A percentile compares a stretch with the other conserved stretches of the same genome.
These are phyloP conservation scores for Mesoligia furuncula DNA, from an alignment of 2,888 invertebrate species.

Conservation along the genomic window DNA sequence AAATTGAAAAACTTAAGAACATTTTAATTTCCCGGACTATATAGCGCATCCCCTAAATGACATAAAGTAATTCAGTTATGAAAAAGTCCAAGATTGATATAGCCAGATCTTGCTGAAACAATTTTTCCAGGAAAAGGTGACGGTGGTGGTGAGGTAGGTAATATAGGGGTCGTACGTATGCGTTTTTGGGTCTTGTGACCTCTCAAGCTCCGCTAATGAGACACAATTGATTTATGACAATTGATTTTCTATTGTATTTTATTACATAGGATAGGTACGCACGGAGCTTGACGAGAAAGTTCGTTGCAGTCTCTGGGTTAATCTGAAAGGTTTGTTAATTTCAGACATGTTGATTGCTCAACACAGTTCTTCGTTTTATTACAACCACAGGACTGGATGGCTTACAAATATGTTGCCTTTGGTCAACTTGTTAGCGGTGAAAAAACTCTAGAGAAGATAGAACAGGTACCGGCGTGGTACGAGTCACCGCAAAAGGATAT, in stretches of 20 bases:
- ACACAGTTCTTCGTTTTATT: conserved; percentile 93
- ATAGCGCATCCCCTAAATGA: too few relatives aligned
- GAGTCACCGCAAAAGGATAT: conserved; percentile 89
- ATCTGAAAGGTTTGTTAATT: conserved; percentile 43
- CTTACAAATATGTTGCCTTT: conserved; percentile 93
- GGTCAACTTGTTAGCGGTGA: conserved; percentile 93
- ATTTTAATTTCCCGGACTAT: too few relatives aligned
- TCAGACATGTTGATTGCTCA: conserved; percentile 91
- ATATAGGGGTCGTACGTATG: too few relatives aligned
- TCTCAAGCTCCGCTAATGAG: too few relatives aligned
- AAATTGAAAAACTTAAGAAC: background rate
- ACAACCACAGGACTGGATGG: conserved; percentile 93
- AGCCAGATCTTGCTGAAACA: background rate
- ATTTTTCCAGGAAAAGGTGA: background rate
- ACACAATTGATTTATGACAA: too few relatives aligned
- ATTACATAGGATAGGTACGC: too few relatives aligned
- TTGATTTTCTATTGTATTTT: too few relatives aligned
- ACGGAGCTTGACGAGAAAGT: background rate
- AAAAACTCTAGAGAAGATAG: conserved; percentile 90
- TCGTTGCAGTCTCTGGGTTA: background rate
- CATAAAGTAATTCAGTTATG: background rate
- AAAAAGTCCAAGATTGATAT: background rate
- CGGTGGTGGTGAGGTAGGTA: too few relatives aligned
- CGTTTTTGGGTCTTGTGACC: too few relatives aligned
- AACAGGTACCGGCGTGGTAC: conserved; percentile 91